These are phyloP conservation scores for Phallusia fumigata DNA, from an alignment of 23 tunicate genomes.

Conservation along the genomic window DNA sequence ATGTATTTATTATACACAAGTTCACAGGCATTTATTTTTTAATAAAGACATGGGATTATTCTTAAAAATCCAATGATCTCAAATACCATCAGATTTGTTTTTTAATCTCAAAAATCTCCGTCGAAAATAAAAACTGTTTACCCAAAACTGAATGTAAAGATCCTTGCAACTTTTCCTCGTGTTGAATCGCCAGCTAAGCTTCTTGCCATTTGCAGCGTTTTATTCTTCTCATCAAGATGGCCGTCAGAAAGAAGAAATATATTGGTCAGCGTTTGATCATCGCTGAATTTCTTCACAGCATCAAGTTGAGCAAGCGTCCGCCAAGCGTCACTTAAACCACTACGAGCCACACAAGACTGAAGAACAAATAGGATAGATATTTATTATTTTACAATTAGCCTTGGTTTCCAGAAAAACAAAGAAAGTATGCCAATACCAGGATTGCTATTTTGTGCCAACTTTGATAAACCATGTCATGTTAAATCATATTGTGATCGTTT, in stretches of 20 bases:
- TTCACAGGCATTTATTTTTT: too few species aligned
- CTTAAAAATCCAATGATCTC: too few species aligned
- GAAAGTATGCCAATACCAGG: too few species aligned
- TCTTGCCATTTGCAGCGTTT: slow-evolving; percentile 30
- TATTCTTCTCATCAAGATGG: slow-evolving; percentile 43
- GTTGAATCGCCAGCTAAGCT: slow-evolving; percentile 14
- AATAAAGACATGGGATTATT: too few species aligned
- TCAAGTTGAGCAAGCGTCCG: slow-evolving; percentile 28
- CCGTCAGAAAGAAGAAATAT: slow-evolving; percentile 78
- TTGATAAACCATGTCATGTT: too few species aligned
- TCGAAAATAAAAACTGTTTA: slow-evolving; percentile 13
- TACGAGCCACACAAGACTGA: not conserved
- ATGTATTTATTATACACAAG: too few species aligned
- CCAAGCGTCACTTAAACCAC: slow-evolving; percentile 42
- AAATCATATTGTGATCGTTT: too few species aligned
- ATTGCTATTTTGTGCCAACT: too few species aligned
- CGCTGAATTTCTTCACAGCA: slow-evolving; percentile 8
- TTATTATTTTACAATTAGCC: too few species aligned
- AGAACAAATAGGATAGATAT: not conserved
- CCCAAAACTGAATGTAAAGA: slow-evolving; percentile 78
- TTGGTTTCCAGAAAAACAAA: too few species aligned
- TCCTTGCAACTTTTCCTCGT: slow-evolving; percentile 11
- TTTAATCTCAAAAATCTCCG: too few species aligned
- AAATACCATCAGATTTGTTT: too few species aligned
- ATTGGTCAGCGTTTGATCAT: slow-evolving; percentile 20